A percentile compares a stretch with the other conserved stretches of the same genome.
Evolutionary conservation across 2,113 vertebrate species (phyloP).

Genomic region (Pleuronectes platessa): DNA sequence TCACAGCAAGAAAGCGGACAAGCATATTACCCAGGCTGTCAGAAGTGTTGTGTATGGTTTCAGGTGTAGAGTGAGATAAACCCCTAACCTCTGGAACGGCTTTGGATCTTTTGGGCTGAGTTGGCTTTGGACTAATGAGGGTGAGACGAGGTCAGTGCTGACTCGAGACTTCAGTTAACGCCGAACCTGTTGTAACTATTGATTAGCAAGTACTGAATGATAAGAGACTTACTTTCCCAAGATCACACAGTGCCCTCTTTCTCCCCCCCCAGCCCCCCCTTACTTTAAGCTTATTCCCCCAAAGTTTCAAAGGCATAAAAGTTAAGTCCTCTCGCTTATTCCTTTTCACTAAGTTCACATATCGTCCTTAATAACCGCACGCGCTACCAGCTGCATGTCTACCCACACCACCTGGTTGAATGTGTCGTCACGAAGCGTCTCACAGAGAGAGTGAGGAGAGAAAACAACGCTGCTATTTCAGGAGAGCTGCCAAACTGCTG

Average conservation of each 20-base stretch:
- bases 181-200: slow-evolving; percentile 46
- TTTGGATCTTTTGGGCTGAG: slow-evolving; percentile 55
- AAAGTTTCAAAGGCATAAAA: slow-evolving; percentile 7
- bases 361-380: slow-evolving; percentile 37
- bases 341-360: background rate
- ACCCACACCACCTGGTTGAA: slow-evolving; percentile 36
- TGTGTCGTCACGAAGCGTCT: slow-evolving; percentile 49
- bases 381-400: slow-evolving; percentile 6
- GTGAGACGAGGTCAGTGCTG: slow-evolving; percentile 56
- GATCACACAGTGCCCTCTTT: slow-evolving; percentile 18
- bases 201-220: slow-evolving; percentile 59
- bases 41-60: background rate
- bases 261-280: background rate
- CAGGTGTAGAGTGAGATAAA: background rate
- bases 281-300: background rate
- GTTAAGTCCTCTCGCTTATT: slow-evolving; percentile 2
- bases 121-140: slow-evolving; percentile 64
- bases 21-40: background rate
- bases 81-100: slow-evolving; percentile 8
- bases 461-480: slow-evolving; percentile 48
- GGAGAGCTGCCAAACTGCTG: slow-evolving; percentile 55
- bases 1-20: background rate
- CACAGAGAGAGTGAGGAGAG: slow-evolving; percentile 16
- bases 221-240: slow-evolving; percentile 32
- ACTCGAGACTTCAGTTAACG: slow-evolving; percentile 50